Conservation (phyloP, 2,113 vertebrate species). For the Podocnemis expansa region DNA sequence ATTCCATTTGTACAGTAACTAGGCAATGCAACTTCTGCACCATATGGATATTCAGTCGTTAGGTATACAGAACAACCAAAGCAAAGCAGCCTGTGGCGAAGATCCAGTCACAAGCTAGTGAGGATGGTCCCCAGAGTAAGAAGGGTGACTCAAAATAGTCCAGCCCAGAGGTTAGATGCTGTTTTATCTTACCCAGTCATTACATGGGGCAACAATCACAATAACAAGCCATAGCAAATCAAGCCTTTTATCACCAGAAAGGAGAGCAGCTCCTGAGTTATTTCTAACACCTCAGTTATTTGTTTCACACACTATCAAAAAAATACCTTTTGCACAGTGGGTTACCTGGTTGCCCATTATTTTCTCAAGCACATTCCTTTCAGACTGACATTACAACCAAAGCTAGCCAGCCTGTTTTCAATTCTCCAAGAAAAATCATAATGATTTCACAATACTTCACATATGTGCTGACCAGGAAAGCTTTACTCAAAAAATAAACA, state of each 20-base stretch:
- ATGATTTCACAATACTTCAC: background rate
- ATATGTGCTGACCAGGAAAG: background rate
- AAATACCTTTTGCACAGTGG: constrained; percentile 29
- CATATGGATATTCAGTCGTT: background rate
- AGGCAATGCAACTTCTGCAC: background rate
- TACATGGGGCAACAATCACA: constrained; percentile 51
- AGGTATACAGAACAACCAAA: background rate
- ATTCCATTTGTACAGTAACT: constrained; percentile 27
- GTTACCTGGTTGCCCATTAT: background rate
- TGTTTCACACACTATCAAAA: constrained; percentile 58
- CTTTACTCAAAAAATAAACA: background rate
- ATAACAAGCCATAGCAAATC: constrained; percentile 51
- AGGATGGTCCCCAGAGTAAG: constrained; percentile 33
- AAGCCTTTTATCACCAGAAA: constrained; percentile 53
- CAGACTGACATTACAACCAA: background rate
- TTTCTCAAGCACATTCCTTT: background rate
- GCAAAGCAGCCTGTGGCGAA: background rate
- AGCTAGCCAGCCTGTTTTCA: background rate
- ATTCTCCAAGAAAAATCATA: constrained; percentile 28
- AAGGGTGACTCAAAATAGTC: constrained; percentile 12
- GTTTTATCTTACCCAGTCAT: constrained; percentile 56
- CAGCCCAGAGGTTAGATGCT: constrained; percentile 60
- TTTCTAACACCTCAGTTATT: constrained; percentile 56
- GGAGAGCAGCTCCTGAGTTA: constrained; percentile 43
- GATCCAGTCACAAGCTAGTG: constrained; percentile 5